phyloP scores from a whole-genome alignment of 2,888 invertebrate genomes.

The Anagyrus pseudococci region DNA sequence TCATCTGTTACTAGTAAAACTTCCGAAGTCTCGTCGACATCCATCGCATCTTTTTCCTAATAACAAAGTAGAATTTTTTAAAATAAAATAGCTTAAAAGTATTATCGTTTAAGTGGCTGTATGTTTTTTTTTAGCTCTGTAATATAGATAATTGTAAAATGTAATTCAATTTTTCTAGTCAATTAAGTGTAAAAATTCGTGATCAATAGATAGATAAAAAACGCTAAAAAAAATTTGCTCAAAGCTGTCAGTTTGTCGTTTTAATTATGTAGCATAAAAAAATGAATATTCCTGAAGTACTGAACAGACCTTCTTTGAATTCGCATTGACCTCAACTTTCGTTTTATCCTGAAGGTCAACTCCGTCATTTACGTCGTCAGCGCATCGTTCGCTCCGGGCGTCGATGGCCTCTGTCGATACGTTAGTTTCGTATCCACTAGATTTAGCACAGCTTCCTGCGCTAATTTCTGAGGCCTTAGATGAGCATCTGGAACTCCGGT shows the following conservation, averaged over 20 bases:
- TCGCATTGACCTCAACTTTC: background rate
- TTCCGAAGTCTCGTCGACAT: background rate
- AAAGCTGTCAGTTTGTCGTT: no score
- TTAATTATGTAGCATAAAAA: no score
- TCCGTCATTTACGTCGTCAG: background rate
- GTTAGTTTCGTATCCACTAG: slow-evolving; percentile 43
- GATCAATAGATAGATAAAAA: no score
- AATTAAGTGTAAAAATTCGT: no score
- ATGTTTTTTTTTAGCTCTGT: no score
- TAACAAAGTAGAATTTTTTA: no score
- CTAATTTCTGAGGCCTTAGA: slow-evolving; percentile 46
- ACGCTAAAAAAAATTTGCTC: no score
- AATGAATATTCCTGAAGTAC: slow-evolving; percentile 9
- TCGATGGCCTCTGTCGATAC: slow-evolving; percentile 25
- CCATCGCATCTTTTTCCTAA: background rate
- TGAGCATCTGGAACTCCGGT: slow-evolving; percentile 41
- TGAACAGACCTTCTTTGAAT: slow-evolving; percentile 7
- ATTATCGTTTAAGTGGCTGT: no score
- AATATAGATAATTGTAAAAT: no score
- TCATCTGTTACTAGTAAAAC: slow-evolving; percentile 10
- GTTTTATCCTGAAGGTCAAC: background rate
- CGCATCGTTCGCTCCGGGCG: background rate
- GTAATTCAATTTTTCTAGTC: no score
- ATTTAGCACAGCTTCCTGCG: slow-evolving; percentile 39
- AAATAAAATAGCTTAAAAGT: no score